Conservation (phyloP, 2,797 vertebrate species). For the Aselliscus stoliczkanus region DNA sequence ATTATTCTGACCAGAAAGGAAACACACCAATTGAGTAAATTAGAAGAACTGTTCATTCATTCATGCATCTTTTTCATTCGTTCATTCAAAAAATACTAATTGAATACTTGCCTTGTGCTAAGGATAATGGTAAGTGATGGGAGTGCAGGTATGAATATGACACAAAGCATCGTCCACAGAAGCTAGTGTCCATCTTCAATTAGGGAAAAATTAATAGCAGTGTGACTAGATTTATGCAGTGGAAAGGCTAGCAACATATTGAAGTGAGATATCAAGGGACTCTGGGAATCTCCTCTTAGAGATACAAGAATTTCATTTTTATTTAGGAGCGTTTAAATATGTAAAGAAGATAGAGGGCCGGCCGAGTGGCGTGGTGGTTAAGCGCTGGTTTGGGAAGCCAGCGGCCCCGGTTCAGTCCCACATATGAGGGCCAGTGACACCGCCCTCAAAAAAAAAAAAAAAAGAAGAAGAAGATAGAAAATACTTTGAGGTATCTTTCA, state of each 20-base stretch:
- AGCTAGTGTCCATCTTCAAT: neutral
- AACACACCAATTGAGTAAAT: neutral
- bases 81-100: neutral
- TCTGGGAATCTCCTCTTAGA: neutral
- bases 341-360: neutral
- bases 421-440: too few relatives aligned
- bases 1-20: constrained; percentile 34
- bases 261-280: neutral
- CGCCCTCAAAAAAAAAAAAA: too few relatives aligned
- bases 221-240: neutral
- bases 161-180: neutral
- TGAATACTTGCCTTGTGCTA: neutral
- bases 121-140: neutral
- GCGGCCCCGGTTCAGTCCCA: too few relatives aligned
- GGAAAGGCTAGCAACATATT: neutral
- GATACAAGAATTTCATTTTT: neutral
- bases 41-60: constrained; percentile 19
- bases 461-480: neutral
- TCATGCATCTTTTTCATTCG: neutral
- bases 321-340: neutral
- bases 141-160: neutral
- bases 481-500: neutral
- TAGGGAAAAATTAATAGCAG: neutral
- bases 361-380: too few relatives aligned
- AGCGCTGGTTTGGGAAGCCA: too few relatives aligned